A percentile compares a stretch with the other conserved stretches of the same genome.
Evolutionary conservation across 2,113 vertebrate genomes (phyloP).

Genomic region (Felis catus): DNA sequence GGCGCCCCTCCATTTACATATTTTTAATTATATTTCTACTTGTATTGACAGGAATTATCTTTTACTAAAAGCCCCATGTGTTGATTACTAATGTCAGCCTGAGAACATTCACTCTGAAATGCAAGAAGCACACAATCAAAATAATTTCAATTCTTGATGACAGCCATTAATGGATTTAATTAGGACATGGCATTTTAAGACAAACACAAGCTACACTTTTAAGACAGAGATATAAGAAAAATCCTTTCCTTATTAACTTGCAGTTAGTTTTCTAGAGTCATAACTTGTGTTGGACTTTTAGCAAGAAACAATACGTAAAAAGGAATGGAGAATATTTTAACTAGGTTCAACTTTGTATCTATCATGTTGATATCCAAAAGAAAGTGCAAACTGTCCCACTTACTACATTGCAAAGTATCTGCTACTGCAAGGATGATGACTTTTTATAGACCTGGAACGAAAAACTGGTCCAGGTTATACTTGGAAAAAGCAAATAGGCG

Average conservation of each 20-base stretch:
- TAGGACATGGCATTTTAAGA: background rate
- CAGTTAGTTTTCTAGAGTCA: background rate
- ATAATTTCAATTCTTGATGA: conserved; percentile 31
- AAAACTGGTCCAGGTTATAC: background rate
- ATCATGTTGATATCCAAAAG: background rate
- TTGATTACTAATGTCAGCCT: conserved; percentile 15
- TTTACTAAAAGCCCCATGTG: background rate
- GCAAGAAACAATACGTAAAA: conserved; percentile 17
- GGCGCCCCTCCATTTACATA: background rate
- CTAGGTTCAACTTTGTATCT: background rate
- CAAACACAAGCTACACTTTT: background rate
- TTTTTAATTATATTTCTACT: conserved; percentile 22
- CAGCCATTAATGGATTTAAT: background rate
- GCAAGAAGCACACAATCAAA: background rate
- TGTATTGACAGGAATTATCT: background rate
- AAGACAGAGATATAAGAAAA: conserved; percentile 1
- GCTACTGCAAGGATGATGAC: background rate
- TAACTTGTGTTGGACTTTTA: background rate
- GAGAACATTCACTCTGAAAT: conserved; percentile 16
- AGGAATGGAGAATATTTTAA: background rate
- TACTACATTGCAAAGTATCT: background rate
- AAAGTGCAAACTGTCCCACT: background rate
- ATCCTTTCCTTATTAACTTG: background rate
- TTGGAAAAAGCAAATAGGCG: background rate
- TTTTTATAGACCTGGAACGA: background rate